Conservation (phyloP, 2,888 invertebrate genomes). For the Coecobrya sp. region DNA sequence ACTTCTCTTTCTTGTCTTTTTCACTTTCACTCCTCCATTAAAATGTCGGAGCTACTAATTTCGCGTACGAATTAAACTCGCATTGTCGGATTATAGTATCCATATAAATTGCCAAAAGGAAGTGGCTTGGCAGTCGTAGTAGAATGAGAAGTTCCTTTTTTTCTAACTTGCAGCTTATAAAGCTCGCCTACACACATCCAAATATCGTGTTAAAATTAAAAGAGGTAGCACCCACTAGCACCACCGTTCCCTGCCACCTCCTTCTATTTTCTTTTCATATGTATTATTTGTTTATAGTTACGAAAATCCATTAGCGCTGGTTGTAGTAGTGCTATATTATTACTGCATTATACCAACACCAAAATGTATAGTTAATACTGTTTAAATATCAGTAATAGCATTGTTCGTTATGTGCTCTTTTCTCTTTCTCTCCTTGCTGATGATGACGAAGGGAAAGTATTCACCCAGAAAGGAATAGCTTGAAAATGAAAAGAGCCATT, state of each 20-base stretch:
- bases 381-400: conserved; percentile 10
- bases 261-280: not conserved
- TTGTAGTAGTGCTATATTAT: not conserved
- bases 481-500: conserved; percentile 23
- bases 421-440: not conserved
- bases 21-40: conserved; percentile 15
- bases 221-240: conserved; percentile 30
- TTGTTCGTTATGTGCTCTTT: not conserved
- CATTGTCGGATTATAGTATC: not conserved
- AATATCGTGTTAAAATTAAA: conserved; percentile 61
- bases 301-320: conserved; percentile 5
- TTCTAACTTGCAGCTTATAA: not conserved
- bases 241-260: conserved; percentile 1
- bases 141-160: conserved; percentile 2
- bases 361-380: conserved; percentile 27
- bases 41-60: conserved; percentile 28
- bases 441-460: not conserved
- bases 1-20: not conserved
- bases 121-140: not conserved
- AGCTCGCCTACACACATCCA: conserved; percentile 15
- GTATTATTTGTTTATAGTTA: conserved; percentile 30
- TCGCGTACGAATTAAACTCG: conserved; percentile 39
- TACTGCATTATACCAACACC: conserved; percentile 15
- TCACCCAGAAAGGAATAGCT: not conserved
- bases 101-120: not conserved